phyloP scores from a whole-genome alignment of 1,140 invertebrate genomes.

The Anagrus nilaparvatae region DNA sequence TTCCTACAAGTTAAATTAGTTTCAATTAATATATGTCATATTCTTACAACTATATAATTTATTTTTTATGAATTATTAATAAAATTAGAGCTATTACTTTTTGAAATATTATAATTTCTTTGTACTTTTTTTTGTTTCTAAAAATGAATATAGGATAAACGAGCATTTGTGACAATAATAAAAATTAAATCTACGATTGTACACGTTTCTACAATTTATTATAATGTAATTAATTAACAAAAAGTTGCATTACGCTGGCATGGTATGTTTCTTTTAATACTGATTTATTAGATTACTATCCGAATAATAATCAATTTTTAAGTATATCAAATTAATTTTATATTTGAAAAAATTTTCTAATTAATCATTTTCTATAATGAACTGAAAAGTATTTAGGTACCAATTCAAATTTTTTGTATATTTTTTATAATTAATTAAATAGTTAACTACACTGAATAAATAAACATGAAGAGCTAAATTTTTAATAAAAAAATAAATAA shows the following conservation, averaged over 20 bases:
- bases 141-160: conserved; percentile 5
- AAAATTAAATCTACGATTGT: neutral
- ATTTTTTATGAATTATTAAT: neutral
- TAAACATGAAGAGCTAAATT: too few relatives aligned
- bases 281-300: too few relatives aligned
- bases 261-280: neutral
- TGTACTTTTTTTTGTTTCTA: neutral
- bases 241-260: neutral
- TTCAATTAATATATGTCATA: neutral
- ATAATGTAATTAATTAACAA: neutral
- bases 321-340: too few relatives aligned
- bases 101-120: neutral
- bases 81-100: neutral
- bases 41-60: conserved; percentile 1
- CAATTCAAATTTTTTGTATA: too few relatives aligned
- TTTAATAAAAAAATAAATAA: too few relatives aligned
- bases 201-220: neutral
- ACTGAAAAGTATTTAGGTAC: too few relatives aligned
- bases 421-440: too few relatives aligned
- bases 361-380: too few relatives aligned
- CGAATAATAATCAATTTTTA: too few relatives aligned
- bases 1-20: neutral
- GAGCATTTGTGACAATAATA: neutral
- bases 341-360: too few relatives aligned
- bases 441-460: too few relatives aligned